Percentiles rank a stretch among this genome's conserved stretches.
These are phyloP conservation scores for Sanderia malayensis DNA, from an alignment of 30 jellyfish, hydroid and myxozoan genomes.

Conservation along the genomic window DNA sequence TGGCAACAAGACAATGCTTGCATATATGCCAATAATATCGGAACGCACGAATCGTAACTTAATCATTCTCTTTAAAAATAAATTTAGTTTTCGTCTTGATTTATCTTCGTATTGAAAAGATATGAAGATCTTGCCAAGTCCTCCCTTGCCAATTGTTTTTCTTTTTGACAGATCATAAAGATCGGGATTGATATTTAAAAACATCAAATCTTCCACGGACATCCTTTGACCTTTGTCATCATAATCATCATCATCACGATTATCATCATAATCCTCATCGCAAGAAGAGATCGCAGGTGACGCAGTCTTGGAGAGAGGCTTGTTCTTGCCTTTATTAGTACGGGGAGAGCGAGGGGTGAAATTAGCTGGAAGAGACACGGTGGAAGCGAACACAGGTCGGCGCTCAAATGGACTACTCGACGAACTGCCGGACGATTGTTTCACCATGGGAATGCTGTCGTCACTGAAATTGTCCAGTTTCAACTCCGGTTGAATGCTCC, in stretches of 20 bases:
- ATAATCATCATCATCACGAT: neutral
- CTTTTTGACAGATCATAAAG: slow-evolving; percentile 63
- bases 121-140: slow-evolving; percentile 75
- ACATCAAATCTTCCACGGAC: slow-evolving; percentile 29
- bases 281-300: slow-evolving; percentile 2
- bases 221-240: neutral
- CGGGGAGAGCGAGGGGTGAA: slow-evolving; percentile 31
- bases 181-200: slow-evolving; percentile 45
- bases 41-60: slow-evolving; percentile 66
- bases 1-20: slow-evolving; percentile 64
- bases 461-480: neutral
- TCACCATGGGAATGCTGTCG: neutral
- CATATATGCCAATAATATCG: slow-evolving; percentile 44
- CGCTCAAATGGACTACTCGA: slow-evolving; percentile 8
- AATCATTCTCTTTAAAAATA: slow-evolving; percentile 25
- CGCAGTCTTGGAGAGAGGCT: neutral
- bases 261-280: slow-evolving; percentile 17
- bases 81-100: slow-evolving; percentile 44
- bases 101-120: slow-evolving; percentile 82
- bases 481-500: slow-evolving; percentile 51
- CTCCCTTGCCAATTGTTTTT: slow-evolving; percentile 74
- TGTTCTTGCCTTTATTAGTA: too few species aligned
- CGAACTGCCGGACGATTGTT: slow-evolving; percentile 20
- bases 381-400: slow-evolving; percentile 8
- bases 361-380: slow-evolving; percentile 37